Base-by-base conservation (phyloP, 2,797 vertebrate genomes). In the Tragopan temminckii region DNA sequence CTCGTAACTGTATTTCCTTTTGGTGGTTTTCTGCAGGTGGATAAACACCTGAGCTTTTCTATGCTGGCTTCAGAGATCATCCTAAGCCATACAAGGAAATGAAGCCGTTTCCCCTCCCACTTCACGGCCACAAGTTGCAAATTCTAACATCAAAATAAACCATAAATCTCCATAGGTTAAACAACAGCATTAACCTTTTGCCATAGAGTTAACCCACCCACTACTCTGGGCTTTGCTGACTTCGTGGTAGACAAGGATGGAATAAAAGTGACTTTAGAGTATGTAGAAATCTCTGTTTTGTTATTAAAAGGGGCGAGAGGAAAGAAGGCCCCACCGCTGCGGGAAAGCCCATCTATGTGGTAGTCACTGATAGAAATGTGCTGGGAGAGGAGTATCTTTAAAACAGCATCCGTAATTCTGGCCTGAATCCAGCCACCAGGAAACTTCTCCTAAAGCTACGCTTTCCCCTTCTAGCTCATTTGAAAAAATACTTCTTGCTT, bases 151-250 rank as follows among this genome's bases (percentile, higher is more conserved):
- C 50, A 63, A 84, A 89, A 43, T 29, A 63, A 88, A 63, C 0
- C 2, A 0, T 9, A 21, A 52, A 13, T 59, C 55, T 84, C 64
- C 40, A 10, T 14, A 79, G 23, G 35, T 59, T 88, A 86, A 91
- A 89, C 91, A 90, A 61, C 5, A 40, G 11, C 1, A 70, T 75
- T 80, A 76, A 12, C 13, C 31, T 88, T 87, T 68, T 74, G 24
- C 55, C 69, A 27, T 36, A 36, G 61, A 69, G 14, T 75, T 95
- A 94, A 95, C 38, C 17, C 69, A 38, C 45, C 45, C 11, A 70
- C 58, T 83, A 81, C 78, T 76, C 85, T 42, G 35, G 42, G 66
- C 48, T 96, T 95, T 93, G 55, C 57, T 91, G 66, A 85, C 38
- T 95, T 95, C 87, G 46, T 8, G 5, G 53, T 92, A 95, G 81